Conservation (phyloP, 2,797 vertebrate genomes). For the Momotus momota region DNA sequence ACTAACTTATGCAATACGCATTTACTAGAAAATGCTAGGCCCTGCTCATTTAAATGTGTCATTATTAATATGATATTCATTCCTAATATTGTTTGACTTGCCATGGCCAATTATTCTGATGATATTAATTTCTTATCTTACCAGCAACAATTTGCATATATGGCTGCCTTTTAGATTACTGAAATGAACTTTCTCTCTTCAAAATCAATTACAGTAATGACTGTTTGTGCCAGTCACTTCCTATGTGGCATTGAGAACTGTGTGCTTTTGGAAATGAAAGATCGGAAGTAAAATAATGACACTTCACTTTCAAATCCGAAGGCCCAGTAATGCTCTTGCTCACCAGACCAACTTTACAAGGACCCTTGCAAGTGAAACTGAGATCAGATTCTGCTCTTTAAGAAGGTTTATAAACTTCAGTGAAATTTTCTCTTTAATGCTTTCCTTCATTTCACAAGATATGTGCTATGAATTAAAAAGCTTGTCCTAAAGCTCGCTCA, state of each 20-base stretch:
- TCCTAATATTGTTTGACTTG: slow-evolving; percentile 29
- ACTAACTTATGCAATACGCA: neutral
- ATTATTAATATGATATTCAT: neutral
- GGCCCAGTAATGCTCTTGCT: neutral
- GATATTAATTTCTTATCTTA: slow-evolving; percentile 47
- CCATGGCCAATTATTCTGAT: neutral
- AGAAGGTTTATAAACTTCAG: neutral
- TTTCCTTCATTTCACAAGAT: neutral
- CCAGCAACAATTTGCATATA: slow-evolving; percentile 1
- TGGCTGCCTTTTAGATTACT: neutral
- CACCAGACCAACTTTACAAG: neutral
- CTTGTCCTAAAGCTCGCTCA: neutral
- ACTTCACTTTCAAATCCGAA: neutral
- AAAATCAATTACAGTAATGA: slow-evolving; percentile 54
- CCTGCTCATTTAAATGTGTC: neutral
- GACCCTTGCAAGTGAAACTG: neutral
- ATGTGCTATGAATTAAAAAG: neutral
- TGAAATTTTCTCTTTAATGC: neutral
- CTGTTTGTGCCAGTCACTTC: neutral
- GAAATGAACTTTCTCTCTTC: neutral
- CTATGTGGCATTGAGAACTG: neutral
- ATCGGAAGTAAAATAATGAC: neutral
- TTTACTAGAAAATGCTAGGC: neutral
- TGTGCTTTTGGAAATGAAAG: slow-evolving; percentile 13
- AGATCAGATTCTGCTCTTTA: neutral